Evolutionary conservation across 2,113 vertebrate species (phyloP).

Genomic region (Pangasianodon gigas): DNA sequence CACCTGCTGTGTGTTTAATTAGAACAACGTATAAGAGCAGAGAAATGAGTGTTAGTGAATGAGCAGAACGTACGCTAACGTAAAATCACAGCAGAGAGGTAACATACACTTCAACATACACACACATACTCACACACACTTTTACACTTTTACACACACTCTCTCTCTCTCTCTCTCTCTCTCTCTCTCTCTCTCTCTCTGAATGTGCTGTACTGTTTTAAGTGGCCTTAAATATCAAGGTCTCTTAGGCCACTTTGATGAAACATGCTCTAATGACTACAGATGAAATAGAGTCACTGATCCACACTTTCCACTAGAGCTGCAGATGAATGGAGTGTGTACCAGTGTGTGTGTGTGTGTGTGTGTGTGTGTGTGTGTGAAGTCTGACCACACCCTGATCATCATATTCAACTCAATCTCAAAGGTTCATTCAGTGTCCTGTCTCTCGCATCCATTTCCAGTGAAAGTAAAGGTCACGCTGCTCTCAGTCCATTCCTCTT

Average conservation of each 20-base stretch:
- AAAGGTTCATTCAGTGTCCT: background rate
- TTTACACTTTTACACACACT: background rate
- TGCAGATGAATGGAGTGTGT: background rate
- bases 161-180: background rate
- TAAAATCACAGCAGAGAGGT: background rate
- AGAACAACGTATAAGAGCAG: background rate
- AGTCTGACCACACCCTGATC: background rate
- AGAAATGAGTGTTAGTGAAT: background rate
- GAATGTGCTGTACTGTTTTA: background rate
- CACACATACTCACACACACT: background rate
- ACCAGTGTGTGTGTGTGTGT: background rate
- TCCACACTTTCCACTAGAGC: background rate
- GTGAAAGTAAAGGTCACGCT: background rate
- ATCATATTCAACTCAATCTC: background rate
- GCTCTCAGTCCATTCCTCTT: slow-evolving; percentile 27
- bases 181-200: background rate
- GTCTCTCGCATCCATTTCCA: slow-evolving; percentile 19
- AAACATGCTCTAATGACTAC: background rate
- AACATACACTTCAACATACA: slow-evolving; percentile 16
- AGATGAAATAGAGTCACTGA: background rate
- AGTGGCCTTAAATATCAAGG: background rate
- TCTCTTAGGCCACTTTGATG: background rate
- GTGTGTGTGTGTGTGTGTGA: background rate
- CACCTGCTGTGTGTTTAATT: background rate
- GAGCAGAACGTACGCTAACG: background rate